Base-by-base conservation (phyloP, 2,888 invertebrate species). In the Cephonodes hylas region DNA sequence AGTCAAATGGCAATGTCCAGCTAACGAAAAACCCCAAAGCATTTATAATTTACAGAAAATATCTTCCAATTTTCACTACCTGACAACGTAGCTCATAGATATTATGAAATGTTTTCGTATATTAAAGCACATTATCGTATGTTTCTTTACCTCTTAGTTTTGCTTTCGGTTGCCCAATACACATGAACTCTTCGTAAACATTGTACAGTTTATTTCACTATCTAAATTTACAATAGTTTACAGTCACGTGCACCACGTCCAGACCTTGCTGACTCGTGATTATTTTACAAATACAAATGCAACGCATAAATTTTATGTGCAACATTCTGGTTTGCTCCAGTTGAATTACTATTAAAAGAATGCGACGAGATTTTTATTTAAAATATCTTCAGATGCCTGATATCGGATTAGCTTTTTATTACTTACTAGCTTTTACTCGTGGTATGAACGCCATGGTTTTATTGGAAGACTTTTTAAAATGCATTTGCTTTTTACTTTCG, bases 261-360 rank as follows among this genome's bases (percentile, higher is more conserved):
- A 63, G 64, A 66, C 64, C 64, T 68, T 70, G 73, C 62, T 64
- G 63, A 69, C 60, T 53, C 27, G 22, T 64, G 61, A 65, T 65
- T 68, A 65, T 66, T 67, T 38, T 61, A 60, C 53, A 66, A 62
- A 15, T 60, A 20, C 25, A 60, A 60, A 27, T 27, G 22, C 45
- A 20, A 63, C 20, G 13, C 31, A 10, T 44, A 18, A 44, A 48
- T 45, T 13, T 46, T 42, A 44, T 31, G 44, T 42, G 46, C 38
- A 25, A 13, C 38, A 18, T n/a, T 27, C 34, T 38, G 23, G 3
- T 59, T 46, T 34, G 20, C 23, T 25, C n/a, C 38, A 5, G 22
- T 18, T 34, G 27, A 53, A 27, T 53, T 31, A 18, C 10, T 31
- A 31, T 31, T 31, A n/a, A 27, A 18, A n/a, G 18, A 27, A 18